phyloP scores from a whole-genome alignment of 2,113 vertebrate genomes.

The Harpagus bidentatus region DNA sequence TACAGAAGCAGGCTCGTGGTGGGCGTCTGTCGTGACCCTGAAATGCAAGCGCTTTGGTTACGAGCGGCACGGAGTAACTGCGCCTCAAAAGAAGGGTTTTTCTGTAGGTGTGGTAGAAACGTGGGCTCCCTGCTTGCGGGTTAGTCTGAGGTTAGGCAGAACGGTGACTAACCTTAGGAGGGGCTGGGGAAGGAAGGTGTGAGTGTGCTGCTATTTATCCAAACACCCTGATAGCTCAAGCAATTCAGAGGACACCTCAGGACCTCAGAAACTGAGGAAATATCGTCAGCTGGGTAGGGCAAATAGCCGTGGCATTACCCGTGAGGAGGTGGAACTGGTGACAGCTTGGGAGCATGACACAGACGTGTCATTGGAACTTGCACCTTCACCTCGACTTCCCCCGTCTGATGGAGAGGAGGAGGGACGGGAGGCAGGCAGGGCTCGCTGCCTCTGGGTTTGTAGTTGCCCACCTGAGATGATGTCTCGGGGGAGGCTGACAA shows the following conservation, averaged over 20 bases:
- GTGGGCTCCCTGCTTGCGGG: neutral
- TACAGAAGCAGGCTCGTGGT: neutral
- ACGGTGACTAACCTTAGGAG: neutral
- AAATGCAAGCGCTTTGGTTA: neutral
- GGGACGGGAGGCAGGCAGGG: neutral
- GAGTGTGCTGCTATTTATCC: neutral
- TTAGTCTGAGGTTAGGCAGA: neutral
- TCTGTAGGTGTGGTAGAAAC: neutral
- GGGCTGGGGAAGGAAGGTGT: neutral
- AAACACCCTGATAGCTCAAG: neutral
- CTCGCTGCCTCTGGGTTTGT: neutral
- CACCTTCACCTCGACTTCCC: neutral
- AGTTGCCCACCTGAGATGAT: rapidly evolving
- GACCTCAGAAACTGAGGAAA: neutral
- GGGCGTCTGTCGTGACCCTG: neutral
- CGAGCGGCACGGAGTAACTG: rapidly evolving
- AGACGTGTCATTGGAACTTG: rapidly evolving
- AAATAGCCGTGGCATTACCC: neutral
- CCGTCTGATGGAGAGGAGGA: neutral
- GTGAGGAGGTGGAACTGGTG: neutral
- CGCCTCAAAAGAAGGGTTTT: neutral
- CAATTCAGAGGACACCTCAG: neutral
- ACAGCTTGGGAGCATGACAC: neutral
- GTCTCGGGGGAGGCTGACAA: neutral
- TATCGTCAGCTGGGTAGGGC: neutral